Base-by-base conservation (phyloP, 2,113 vertebrate species). In the Propithecus coquereli region DNA sequence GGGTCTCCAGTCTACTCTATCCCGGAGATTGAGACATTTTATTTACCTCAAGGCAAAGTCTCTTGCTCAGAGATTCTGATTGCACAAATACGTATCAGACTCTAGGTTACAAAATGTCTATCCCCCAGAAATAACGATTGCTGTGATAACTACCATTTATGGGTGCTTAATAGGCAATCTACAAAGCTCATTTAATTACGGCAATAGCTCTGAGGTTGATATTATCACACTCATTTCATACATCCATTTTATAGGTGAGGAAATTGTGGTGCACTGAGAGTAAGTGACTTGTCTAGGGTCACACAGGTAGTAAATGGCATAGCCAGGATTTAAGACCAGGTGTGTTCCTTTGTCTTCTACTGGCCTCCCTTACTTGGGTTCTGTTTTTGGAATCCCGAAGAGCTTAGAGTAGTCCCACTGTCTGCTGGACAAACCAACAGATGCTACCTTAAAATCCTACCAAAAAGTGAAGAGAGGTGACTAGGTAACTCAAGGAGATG, bases 231-330 rank as follows among this genome's bases (percentile, higher is more conserved):
- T 82, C 91, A 90, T 94, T 76, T 47, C 71, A 30, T 45, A 73
- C 10, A 83, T 73, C 71, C 91, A 94, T 94, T 96, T 70, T 45
- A 92, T 5, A 95, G 86, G 57, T 74, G 86, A 93, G 79, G 73
- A 95, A 77, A 88, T 20, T 25, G 73, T 40, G 81, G 85, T 14
- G 91, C 74, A 22, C 0, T 32, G 71, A 11, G 2, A 85, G 43
- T 14, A 32, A 40, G 65, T n/a, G 66, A 50, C 85, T 77, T 45
- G 59, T 32, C 47, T 43, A 57, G 59, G 34, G 43, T 82, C 74
- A 12, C 23, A 81, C 4, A 7, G 1, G 40, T 10, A 57, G 22
- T 45, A 34, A 54, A n/a, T 2, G 4, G 14, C 10, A 6, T 43
- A 47, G 65, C 22, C 16, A 0, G 52, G 37, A 66, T 50, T 94